Percentiles rank a stretch among this genome's conserved stretches.
These are phyloP conservation scores for Tridacna gigas DNA, from an alignment of 2,888 invertebrate species.

Conservation along the genomic window DNA sequence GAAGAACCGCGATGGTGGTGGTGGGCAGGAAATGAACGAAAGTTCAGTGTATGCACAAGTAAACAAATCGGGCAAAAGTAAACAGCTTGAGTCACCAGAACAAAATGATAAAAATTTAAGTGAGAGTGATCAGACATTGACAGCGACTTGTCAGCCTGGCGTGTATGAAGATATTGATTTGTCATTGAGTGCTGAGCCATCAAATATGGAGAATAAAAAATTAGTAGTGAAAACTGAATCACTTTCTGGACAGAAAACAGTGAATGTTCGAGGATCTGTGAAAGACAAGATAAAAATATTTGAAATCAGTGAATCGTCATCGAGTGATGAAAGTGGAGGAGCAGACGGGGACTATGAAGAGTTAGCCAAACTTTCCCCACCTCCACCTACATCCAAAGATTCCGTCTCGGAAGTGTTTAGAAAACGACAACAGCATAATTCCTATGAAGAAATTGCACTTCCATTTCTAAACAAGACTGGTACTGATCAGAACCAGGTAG, in stretches of 20 bases:
- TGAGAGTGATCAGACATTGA: slow-evolving; percentile 13
- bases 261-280: slow-evolving; percentile 36
- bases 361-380: slow-evolving; percentile 14
- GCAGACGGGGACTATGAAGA: slow-evolving; percentile 50
- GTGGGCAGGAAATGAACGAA: slow-evolving; percentile 14
- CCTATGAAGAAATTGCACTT: slow-evolving; percentile 59
- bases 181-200: not conserved
- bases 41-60: slow-evolving; percentile 56
- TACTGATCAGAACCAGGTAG: not conserved
- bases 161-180: slow-evolving; percentile 53
- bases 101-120: slow-evolving; percentile 28
- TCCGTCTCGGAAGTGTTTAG: not conserved
- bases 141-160: slow-evolving; percentile 14
- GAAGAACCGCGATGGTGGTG: not conserved
- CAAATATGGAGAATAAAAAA: not conserved
- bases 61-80: slow-evolving; percentile 52
- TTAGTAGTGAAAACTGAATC: slow-evolving; percentile 13
- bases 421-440: slow-evolving; percentile 28
- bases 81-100: slow-evolving; percentile 34
- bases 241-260: slow-evolving; percentile 12
- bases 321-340: slow-evolving; percentile 32
- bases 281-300: slow-evolving; percentile 58
- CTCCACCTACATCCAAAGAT: slow-evolving; percentile 18
- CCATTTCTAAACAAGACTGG: slow-evolving; percentile 31
- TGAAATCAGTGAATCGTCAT: slow-evolving; percentile 39